Evolutionary conservation across 2,797 vertebrate species (phyloP), one percentile per base, ranked within the genome.

Genomic region (Myoxocephalus aenaeus): DNA sequence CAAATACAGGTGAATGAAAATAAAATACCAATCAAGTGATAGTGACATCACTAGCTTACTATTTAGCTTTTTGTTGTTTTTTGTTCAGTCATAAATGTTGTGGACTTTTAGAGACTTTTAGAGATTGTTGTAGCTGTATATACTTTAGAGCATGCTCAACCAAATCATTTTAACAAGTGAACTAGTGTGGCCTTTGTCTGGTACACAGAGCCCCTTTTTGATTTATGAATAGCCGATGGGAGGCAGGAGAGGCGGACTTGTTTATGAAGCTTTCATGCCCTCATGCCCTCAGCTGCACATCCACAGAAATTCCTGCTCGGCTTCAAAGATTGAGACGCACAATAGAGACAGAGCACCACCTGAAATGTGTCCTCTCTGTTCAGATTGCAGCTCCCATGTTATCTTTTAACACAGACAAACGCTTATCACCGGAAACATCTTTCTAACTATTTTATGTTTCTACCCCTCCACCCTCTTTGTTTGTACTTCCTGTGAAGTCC

Each of bases 401-500:
- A 80, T 67, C 73, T 73, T 85, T 87, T 81, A 71, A 85, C 40
- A 56, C 32, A 79, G 65, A 82, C 29, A 75, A 27, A 70, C 32
- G 58, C 82, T 87, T 89, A 90, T 93, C 88, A 88, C 68, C 27
- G 53, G 73, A 87, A 88, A 65, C 73, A 90, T 89, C 84, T 91
- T 82, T 86, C 59, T 86, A 65, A 82, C 67, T 72, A 51, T 70
- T 78, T 82, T 25, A 14, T 25, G 22, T 50, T 48, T 42, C 34
- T 22, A 17, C 25, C 64, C 68, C 38, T 65, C 15, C 61, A 36
- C 59, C 54, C 48, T 73, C 66, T 88, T 51, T 87, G 62, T 82
- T 65, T 87, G 69, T 87, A 18, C 4, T 27, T 72, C 56, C 20
- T 75, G 12, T 56, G 62, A 86, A 99, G 98, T 99, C 73, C 97